These are phyloP conservation scores for human (Homo sapiens) DNA, from an alignment of 2,113 vertebrate species.

Conservation along the genomic window GRCh38 chr9:116634501-116635000, in stretches of 20 bases:
- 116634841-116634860: not conserved
- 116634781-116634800: not conserved
- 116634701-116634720: constrained; percentile 26
- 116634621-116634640: not conserved
- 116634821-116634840: not conserved
- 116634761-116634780: not conserved
- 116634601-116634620: too few relatives aligned
- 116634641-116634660: not conserved
- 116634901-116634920: not conserved
- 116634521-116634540: too few relatives aligned
- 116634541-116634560: too few relatives aligned
- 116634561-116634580: too few relatives aligned
- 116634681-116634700: not conserved
- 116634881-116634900: not conserved
- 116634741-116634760: not conserved
- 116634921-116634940: not conserved
- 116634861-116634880: not conserved
- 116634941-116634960: not conserved
- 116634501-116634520: too few relatives aligned
- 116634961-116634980: not conserved
- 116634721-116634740: not conserved
- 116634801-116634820: not conserved
- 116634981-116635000: not conserved
- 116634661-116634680: not conserved
- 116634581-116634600: too few relatives aligned